Evolutionary conservation across 2,113 vertebrate genomes (phyloP).

Genomic region (Indicator maculatus): DNA sequence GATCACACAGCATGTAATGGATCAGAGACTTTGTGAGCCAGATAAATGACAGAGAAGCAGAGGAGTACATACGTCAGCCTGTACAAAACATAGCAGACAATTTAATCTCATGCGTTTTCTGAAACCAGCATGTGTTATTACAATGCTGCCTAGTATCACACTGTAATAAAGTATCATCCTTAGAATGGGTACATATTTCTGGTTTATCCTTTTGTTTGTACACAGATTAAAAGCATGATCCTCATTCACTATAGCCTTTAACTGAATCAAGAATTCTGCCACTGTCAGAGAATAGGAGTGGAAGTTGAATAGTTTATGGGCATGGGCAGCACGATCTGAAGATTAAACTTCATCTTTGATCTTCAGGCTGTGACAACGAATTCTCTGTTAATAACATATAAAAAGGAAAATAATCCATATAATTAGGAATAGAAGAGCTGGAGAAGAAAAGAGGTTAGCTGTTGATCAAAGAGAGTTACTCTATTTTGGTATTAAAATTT

Average conservation of each 20-base stretch:
- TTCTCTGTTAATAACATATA: constrained; percentile 30
- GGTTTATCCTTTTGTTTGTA: constrained; percentile 73
- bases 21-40: not conserved
- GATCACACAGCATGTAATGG: not conserved
- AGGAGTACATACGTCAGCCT: not conserved
- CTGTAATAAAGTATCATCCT: constrained; percentile 54
- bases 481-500: not conserved
- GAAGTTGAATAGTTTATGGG: constrained; percentile 24
- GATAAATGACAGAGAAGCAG: not conserved
- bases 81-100: not conserved
- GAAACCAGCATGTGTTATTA: not conserved
- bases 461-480: not conserved
- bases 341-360: constrained; percentile 60
- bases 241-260: constrained; percentile 44
- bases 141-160: not conserved
- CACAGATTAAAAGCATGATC: constrained; percentile 68
- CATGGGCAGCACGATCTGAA: constrained; percentile 31
- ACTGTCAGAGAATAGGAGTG: not conserved
- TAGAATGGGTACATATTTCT: constrained; percentile 43
- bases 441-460: not conserved
- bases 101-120: constrained; percentile 26
- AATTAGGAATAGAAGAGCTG: not conserved
- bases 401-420: constrained; percentile 23
- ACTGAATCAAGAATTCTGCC: constrained; percentile 49
- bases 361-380: constrained; percentile 16